Conservation (phyloP, 2,888 invertebrate species). For the Saturnia pavonia region DNA sequence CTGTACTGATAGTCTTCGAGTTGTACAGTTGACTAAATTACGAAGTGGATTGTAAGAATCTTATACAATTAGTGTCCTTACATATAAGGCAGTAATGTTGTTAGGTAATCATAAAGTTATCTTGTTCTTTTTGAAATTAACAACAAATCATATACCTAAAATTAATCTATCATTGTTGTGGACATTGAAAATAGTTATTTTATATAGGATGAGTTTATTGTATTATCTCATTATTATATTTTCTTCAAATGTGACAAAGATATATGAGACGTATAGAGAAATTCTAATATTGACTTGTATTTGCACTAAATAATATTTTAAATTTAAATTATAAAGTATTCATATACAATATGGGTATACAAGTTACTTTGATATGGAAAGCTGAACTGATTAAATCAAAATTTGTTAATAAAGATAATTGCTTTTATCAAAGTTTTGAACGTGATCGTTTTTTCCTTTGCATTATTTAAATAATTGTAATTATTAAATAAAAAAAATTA, state of each 20-base stretch:
- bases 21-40: slow-evolving; percentile 63
- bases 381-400: neutral
- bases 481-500: too few relatives aligned
- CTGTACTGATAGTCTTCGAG: slow-evolving; percentile 61
- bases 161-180: neutral
- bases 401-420: neutral
- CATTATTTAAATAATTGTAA: neutral
- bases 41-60: slow-evolving; percentile 31
- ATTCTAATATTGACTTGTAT: neutral
- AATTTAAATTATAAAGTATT: neutral
- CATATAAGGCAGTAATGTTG: slow-evolving; percentile 20
- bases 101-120: neutral
- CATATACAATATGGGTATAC: neutral
- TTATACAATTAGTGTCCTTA: slow-evolving; percentile 10
- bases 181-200: slow-evolving; percentile 2
- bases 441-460: neutral
- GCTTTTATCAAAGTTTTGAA: neutral
- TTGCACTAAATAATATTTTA: neutral
- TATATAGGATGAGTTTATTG: neutral
- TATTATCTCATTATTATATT: neutral
- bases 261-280: neutral
- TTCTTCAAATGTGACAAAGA: neutral
- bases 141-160: neutral
- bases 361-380: neutral
- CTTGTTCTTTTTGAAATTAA: neutral